Evolutionary conservation across 2,113 vertebrate species (phyloP).

Genomic region (Sceloporus undulatus): DNA sequence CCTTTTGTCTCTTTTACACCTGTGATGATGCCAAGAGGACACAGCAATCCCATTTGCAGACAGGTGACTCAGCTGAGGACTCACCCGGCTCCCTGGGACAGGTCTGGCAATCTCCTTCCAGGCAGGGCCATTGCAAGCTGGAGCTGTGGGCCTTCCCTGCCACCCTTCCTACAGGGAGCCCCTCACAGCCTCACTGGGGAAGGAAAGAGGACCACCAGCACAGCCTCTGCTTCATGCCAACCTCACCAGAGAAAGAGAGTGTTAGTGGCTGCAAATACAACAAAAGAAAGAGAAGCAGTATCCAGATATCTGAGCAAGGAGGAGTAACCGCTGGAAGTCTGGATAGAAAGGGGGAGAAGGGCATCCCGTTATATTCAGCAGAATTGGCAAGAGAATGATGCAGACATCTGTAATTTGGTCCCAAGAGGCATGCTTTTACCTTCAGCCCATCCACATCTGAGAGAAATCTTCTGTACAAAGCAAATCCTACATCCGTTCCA

Average conservation of each 20-base stretch:
- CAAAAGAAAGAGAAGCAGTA: background rate
- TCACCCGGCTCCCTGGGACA: too few species aligned
- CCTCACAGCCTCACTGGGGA: background rate
- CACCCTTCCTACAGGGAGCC: background rate
- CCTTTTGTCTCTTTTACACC: too few species aligned
- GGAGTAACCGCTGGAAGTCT: background rate
- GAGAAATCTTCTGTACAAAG: conserved; percentile 89
- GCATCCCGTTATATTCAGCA: background rate
- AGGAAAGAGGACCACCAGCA: too few species aligned
- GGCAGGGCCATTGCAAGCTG: too few species aligned
- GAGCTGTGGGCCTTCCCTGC: background rate
- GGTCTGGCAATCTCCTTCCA: background rate
- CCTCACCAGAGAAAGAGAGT: background rate
- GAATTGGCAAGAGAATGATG: background rate
- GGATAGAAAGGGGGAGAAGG: background rate
- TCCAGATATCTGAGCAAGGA: background rate
- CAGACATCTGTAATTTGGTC: background rate
- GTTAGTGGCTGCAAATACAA: too few species aligned
- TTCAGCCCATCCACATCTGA: conserved; percentile 62
- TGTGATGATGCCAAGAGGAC: background rate
- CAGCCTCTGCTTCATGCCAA: background rate
- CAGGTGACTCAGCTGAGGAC: too few species aligned
- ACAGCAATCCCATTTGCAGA: background rate
- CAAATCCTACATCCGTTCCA: conserved; percentile 86
- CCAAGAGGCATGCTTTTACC: conserved; percentile 59